Conservation (phyloP, 2,888 invertebrate genomes). For the Hedychridium roseum region DNA sequence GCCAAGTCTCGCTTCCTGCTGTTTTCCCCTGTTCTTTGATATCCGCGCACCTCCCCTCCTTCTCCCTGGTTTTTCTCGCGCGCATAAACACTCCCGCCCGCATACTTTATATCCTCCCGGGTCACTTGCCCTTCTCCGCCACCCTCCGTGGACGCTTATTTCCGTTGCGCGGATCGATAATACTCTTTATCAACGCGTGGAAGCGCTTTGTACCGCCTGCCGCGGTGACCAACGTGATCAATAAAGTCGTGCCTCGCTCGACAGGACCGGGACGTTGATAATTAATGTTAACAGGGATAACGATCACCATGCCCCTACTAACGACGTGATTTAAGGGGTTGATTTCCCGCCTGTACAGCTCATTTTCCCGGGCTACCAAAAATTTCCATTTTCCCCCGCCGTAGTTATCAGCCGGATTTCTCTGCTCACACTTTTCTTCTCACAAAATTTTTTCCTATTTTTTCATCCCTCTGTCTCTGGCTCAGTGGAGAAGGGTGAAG, state of each 20-base stretch:
- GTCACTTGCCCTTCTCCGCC: background rate
- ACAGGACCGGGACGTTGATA: conserved; percentile 12
- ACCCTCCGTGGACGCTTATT: conserved; percentile 1
- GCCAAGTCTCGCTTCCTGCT: conserved; percentile 8
- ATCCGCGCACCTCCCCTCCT: background rate
- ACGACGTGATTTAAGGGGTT: background rate
- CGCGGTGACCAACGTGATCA: conserved; percentile 11
- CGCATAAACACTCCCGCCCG: background rate
- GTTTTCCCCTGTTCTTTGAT: conserved; percentile 3
- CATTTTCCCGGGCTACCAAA: conserved; percentile 9
- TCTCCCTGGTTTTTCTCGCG: background rate
- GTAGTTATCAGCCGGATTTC: too few relatives aligned
- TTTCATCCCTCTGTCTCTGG: too few relatives aligned
- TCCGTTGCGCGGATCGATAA: background rate
- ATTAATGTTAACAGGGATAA: conserved; percentile 11
- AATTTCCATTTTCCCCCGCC: conserved; percentile 10
- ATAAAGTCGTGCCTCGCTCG: conserved; percentile 12
- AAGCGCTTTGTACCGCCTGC: conserved; percentile 2
- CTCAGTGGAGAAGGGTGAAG: background rate
- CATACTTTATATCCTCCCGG: background rate
- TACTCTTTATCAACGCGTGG: background rate
- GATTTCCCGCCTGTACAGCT: background rate
- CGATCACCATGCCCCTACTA: background rate
- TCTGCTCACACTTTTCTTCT: too few relatives aligned
- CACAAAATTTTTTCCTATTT: too few relatives aligned